phyloP scores from a whole-genome alignment of 2,888 invertebrate species.

The Ernsta delagoae region DNA sequence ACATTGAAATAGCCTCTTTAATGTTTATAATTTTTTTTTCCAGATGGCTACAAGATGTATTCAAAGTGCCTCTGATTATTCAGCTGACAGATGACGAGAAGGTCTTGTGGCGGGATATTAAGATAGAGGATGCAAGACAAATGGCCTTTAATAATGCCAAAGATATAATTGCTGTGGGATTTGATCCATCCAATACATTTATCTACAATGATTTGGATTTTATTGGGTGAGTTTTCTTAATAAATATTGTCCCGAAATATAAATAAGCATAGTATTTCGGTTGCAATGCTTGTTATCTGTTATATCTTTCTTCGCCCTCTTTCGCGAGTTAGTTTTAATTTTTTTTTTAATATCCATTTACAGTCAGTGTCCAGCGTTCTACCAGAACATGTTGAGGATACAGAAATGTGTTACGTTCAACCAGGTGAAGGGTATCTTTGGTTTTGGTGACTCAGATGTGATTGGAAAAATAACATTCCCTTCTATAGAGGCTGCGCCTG shows the following conservation, averaged over 20 bases:
- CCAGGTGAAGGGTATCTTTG: slow-evolving; percentile 99
- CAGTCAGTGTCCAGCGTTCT: slow-evolving; percentile 95
- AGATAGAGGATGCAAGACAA: slow-evolving; percentile 93
- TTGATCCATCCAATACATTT: slow-evolving; percentile 97
- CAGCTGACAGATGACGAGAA: slow-evolving; percentile 99
- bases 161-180: slow-evolving; percentile 99
- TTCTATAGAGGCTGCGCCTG: slow-evolving; percentile 97
- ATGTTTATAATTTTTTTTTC: neutral
- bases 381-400: slow-evolving; percentile 95
- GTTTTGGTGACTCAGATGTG: slow-evolving; percentile 97
- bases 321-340: too few species aligned
- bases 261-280: too few species aligned
- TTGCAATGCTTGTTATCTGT: too few species aligned
- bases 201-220: slow-evolving; percentile 98
- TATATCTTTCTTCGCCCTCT: too few species aligned
- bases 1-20: too few species aligned
- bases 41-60: slow-evolving; percentile 98
- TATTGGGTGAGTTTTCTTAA: slow-evolving; percentile 90
- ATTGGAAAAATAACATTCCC: slow-evolving; percentile 99
- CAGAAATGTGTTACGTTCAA: slow-evolving; percentile 98
- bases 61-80: slow-evolving; percentile 97
- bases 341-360: too few species aligned
- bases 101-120: slow-evolving; percentile 97
- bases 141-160: slow-evolving; percentile 97
- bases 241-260: neutral